phyloP scores from a whole-genome alignment of 1,140 invertebrate genomes.

The Sitobion miscanthi region DNA sequence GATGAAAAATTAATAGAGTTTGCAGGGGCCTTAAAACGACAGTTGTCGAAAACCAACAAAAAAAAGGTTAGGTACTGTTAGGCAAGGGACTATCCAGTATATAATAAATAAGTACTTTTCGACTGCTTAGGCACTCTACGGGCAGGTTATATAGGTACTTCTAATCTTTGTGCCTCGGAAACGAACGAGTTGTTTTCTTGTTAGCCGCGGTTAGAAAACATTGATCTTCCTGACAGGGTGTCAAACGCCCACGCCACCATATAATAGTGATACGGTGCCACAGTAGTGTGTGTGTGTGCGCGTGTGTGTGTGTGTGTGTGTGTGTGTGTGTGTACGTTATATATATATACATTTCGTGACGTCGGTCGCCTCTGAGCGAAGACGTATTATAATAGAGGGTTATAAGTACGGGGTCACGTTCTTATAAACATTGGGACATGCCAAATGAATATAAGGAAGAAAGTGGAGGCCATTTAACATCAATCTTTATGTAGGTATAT shows the following conservation, averaged over 20 bases:
- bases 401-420: constrained; percentile 44
- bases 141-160: neutral
- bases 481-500: neutral
- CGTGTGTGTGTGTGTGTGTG: neutral
- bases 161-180: neutral
- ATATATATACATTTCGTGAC: constrained; percentile 5
- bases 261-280: constrained; percentile 14
- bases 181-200: constrained; percentile 49
- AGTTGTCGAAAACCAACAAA: too few species aligned
- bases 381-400: constrained; percentile 27
- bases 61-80: too few species aligned
- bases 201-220: constrained; percentile 38
- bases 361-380: constrained; percentile 12
- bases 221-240: constrained; percentile 53
- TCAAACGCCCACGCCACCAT: constrained; percentile 39
- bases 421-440: constrained; percentile 54
- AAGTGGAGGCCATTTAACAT: constrained; percentile 9
- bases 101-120: neutral
- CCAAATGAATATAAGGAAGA: constrained; percentile 43
- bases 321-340: neutral
- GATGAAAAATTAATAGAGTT: too few species aligned
- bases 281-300: too few species aligned
- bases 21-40: too few species aligned
- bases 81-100: neutral
- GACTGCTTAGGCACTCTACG: neutral